A percentile compares a stretch with the other conserved stretches of the same genome.
Evolutionary conservation across 2,113 vertebrate species (phyloP).

Genomic region (Blennius ocellaris): DNA sequence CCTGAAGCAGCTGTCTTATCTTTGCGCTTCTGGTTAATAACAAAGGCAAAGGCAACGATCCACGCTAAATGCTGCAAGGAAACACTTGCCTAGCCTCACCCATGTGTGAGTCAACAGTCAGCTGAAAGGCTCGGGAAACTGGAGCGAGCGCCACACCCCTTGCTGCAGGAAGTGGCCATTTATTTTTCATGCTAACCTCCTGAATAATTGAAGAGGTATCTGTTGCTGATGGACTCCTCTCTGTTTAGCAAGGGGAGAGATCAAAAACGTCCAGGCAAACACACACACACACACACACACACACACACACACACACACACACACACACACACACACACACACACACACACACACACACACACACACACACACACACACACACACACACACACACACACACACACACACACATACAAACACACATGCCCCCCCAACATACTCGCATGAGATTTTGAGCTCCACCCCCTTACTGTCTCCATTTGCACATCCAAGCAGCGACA

Average conservation of each 20-base stretch:
- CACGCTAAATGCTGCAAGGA: slow-evolving; percentile 14
- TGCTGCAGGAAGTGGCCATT: slow-evolving; percentile 66
- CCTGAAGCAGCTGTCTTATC: neutral
- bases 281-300: neutral
- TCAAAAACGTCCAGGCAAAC: slow-evolving; percentile 50
- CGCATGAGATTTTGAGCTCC: neutral
- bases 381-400: slow-evolving; percentile 1
- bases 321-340: slow-evolving; percentile 11
- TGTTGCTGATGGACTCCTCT: slow-evolving; percentile 68
- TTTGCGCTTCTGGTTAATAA: neutral
- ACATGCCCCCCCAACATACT: too few species aligned
- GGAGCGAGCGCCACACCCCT: slow-evolving; percentile 36
- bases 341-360: slow-evolving; percentile 9
- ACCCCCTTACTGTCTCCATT: neutral
- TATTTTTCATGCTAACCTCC: slow-evolving; percentile 71
- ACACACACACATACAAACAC: neutral
- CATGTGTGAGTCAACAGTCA: neutral
- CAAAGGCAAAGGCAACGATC: slow-evolving; percentile 6
- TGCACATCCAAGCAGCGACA: slow-evolving; percentile 9
- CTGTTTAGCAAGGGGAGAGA: slow-evolving; percentile 55
- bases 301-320: slow-evolving; percentile 8
- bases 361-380: slow-evolving; percentile 11
- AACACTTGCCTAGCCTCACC: slow-evolving; percentile 19
- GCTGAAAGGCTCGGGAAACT: slow-evolving; percentile 31
- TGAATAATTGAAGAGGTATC: slow-evolving; percentile 76